Conservation (phyloP, 2,113 vertebrate species). For the Phrynosoma blainvillii region DNA sequence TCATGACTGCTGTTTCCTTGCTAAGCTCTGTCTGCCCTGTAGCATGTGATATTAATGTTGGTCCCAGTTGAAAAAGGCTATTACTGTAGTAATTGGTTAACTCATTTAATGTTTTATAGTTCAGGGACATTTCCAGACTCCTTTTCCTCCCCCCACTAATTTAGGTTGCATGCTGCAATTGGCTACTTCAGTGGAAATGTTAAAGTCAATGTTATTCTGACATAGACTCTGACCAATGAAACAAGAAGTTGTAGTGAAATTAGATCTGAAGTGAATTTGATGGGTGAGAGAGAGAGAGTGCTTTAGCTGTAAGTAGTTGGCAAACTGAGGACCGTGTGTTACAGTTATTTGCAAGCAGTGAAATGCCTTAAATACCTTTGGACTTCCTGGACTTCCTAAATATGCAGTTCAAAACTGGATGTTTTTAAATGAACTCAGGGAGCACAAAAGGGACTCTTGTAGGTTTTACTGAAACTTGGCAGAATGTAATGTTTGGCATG, state of each 20-base stretch:
- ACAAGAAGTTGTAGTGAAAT: constrained; percentile 9
- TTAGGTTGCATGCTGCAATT: constrained; percentile 38
- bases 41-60: background rate
- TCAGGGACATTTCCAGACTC: background rate
- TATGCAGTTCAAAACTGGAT: background rate
- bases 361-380: background rate
- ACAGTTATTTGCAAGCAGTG: background rate
- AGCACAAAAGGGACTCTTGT: background rate
- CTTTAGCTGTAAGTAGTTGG: constrained; percentile 26
- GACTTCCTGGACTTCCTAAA: background rate
- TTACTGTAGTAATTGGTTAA: background rate
- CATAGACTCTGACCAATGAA: constrained; percentile 12
- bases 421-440: background rate
- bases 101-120: background rate
- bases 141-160: background rate
- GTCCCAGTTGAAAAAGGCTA: background rate
- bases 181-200: constrained; percentile 9
- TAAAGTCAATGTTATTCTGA: constrained; percentile 41
- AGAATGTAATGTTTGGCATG: background rate
- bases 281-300: background rate
- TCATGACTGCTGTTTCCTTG: background rate
- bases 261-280: background rate
- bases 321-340: background rate
- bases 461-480: constrained; percentile 8
- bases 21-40: background rate